Conservation (phyloP, 2,888 invertebrate species). For the Hydropsyche betteni region DNA sequence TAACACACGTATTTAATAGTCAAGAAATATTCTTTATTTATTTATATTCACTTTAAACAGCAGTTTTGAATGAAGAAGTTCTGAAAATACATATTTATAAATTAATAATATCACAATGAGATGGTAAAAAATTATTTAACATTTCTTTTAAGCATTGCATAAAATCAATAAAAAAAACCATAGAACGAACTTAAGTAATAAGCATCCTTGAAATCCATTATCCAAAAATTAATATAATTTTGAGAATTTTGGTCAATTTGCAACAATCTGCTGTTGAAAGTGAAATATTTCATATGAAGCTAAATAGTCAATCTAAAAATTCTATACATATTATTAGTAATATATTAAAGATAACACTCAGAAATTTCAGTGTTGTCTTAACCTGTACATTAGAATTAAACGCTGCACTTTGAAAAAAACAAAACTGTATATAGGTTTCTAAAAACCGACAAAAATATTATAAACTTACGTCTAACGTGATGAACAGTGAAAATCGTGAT, state of each 20-base stretch:
- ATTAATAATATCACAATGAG: too few relatives aligned
- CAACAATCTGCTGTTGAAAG: constrained; percentile 45
- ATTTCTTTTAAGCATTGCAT: too few relatives aligned
- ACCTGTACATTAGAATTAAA: constrained; percentile 52
- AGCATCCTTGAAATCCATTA: background rate
- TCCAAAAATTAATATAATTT: too few relatives aligned
- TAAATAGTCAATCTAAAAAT: constrained; percentile 43
- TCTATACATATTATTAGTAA: constrained; percentile 47
- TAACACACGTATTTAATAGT: constrained; percentile 6
- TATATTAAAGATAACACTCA: constrained; percentile 49
- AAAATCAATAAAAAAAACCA: too few relatives aligned
- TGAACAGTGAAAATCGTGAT: constrained; percentile 40
- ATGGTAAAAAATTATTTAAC: too few relatives aligned
- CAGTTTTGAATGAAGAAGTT: constrained; percentile 35
- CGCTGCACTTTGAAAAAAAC: constrained; percentile 51
- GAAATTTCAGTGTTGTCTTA: constrained; percentile 49
- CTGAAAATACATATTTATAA: too few relatives aligned
- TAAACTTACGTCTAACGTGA: constrained; percentile 50
- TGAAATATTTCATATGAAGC: constrained; percentile 39
- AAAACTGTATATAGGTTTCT: constrained; percentile 50
- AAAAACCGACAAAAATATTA: constrained; percentile 50
- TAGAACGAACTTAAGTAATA: too few relatives aligned
- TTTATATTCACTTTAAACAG: constrained; percentile 47
- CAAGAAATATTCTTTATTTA: constrained; percentile 49
- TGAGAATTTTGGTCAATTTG: too few relatives aligned